Evolutionary conservation across 2,888 invertebrate species (phyloP).

Genomic region (Pegoplata infirma): DNA sequence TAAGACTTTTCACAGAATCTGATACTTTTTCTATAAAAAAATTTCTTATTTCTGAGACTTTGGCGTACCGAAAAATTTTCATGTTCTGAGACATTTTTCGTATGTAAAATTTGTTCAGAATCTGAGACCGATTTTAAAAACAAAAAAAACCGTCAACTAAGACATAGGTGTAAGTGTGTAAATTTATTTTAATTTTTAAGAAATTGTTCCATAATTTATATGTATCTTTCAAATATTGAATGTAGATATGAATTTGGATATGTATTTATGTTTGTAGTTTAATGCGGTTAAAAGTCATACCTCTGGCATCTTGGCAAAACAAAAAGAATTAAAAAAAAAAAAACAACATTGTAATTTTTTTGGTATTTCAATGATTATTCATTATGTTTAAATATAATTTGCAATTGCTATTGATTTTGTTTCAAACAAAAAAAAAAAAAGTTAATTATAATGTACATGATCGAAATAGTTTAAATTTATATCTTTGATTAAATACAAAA

Average conservation of each 20-base stretch:
- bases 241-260: neutral
- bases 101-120: too few relatives aligned
- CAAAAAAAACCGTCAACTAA: too few relatives aligned
- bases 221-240: neutral
- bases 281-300: conserved; percentile 22
- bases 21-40: too few relatives aligned
- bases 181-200: conserved; percentile 2
- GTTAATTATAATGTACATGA: conserved; percentile 36
- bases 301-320: conserved; percentile 12
- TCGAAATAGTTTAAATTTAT: conserved; percentile 16
- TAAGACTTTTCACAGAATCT: too few relatives aligned
- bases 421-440: neutral
- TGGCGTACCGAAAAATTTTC: too few relatives aligned
- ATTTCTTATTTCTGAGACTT: too few relatives aligned
- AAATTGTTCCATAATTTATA: conserved; percentile 13
- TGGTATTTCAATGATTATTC: conserved; percentile 36
- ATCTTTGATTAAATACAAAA: conserved; percentile 21
- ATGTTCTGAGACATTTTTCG: too few relatives aligned
- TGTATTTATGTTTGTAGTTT: neutral
- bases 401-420: conserved; percentile 33
- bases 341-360: neutral
- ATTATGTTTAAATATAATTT: conserved; percentile 28
- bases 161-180: too few relatives aligned
- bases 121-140: too few relatives aligned
- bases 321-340: too few relatives aligned